These are phyloP conservation scores for Grantiella picta DNA, from an alignment of 2,113 vertebrate genomes.

Conservation along the genomic window DNA sequence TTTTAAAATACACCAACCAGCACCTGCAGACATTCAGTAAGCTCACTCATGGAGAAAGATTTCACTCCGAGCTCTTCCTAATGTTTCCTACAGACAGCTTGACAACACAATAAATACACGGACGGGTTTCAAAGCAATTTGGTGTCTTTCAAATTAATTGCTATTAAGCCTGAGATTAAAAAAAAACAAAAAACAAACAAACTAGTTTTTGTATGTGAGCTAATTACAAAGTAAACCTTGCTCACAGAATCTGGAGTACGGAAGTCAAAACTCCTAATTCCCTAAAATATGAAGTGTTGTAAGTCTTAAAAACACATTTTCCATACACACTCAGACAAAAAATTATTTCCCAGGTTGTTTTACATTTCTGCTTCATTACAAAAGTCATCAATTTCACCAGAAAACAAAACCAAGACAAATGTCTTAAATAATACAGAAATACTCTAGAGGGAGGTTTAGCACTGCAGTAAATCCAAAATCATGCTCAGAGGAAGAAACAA, in stretches of 20 bases:
- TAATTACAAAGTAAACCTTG: neutral
- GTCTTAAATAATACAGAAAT: neutral
- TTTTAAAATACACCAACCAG: neutral
- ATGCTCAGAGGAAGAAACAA: conserved; percentile 29
- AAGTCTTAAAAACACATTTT: neutral
- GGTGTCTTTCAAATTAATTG: neutral
- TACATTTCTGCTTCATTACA: neutral
- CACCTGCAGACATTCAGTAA: neutral
- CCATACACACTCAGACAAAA: neutral
- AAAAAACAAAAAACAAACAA: neutral
- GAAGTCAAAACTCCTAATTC: neutral
- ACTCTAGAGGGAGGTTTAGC: neutral
- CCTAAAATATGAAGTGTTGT: neutral
- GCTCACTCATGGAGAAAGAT: neutral
- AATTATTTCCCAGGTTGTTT: neutral
- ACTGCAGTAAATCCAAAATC: neutral
- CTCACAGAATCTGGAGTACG: neutral
- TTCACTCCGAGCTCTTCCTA: neutral
- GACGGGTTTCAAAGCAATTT: neutral
- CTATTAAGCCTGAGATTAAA: neutral
- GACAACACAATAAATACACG: neutral
- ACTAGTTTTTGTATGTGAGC: neutral
- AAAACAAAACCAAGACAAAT: neutral
- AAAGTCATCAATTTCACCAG: neutral
- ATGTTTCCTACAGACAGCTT: neutral